Conservation (phyloP, 2,888 invertebrate species). For the Sarcophaga caerulescens region DNA sequence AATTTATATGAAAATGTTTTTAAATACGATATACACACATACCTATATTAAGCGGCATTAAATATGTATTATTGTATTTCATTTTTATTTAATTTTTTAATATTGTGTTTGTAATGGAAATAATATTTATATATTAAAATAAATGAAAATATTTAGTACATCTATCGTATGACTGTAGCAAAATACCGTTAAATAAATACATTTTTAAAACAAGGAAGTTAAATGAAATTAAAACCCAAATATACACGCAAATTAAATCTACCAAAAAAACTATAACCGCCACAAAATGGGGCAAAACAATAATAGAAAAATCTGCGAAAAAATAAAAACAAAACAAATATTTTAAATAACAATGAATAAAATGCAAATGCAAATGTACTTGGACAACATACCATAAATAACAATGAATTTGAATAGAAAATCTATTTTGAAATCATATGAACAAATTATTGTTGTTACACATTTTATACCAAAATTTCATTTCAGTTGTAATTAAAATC, state of each 20-base stretch:
- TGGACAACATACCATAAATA: too few relatives aligned
- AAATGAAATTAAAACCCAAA: not conserved
- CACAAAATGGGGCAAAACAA: constrained; percentile 30
- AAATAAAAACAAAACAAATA: not conserved
- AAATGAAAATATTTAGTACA: constrained; percentile 31
- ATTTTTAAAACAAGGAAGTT: constrained; percentile 18
- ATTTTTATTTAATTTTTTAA: not conserved
- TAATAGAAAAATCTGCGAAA: constrained; percentile 1
- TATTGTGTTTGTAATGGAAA: not conserved
- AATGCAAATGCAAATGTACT: not conserved
- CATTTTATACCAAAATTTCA: too few relatives aligned
- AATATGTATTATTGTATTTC: constrained; percentile 26
- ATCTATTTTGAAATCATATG: too few relatives aligned
- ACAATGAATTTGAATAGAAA: too few relatives aligned
- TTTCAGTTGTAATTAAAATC: too few relatives aligned
- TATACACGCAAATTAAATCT: constrained; percentile 7
- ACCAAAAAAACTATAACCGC: not conserved
- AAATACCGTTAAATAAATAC: not conserved
- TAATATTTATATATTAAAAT: constrained; percentile 53
- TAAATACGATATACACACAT: too few relatives aligned
- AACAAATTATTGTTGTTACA: too few relatives aligned
- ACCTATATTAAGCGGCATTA: not conserved
- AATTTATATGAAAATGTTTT: too few relatives aligned
- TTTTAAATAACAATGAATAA: not conserved
- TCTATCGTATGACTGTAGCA: not conserved